Base-by-base conservation (phyloP, 2,888 invertebrate species). In the Parnassius orleans region DNA sequence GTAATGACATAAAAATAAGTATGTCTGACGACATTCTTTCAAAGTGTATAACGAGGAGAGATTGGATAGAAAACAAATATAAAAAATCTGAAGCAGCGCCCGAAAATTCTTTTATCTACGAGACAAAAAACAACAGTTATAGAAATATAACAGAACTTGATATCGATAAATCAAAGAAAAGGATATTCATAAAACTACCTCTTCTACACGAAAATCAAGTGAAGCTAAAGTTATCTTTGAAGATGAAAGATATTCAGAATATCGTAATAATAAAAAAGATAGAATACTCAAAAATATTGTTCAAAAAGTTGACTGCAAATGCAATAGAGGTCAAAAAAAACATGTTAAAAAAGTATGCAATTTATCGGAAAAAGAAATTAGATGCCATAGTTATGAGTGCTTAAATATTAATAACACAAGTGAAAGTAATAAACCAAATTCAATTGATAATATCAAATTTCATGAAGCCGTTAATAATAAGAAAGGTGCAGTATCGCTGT, bases 1-100 rank as follows among this genome's bases (percentile, higher is more conserved):
- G 74, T 47, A 72, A 77, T 10, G 76, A 78, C 10, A 65, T 74
- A 0, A 84, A 85, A 68, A 66, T 78, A 1, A 81, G 84, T 60
- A 77, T 88, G 76, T 89, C 90, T 0, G 90, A 91, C 62, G 90
- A 90, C 68, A 88, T 90, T 14, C 64, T 91, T 48, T 79, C 86
- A 0, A 91, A 90, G 76, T 90, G 87, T 64, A 51, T 90, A 7
- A 87, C 80, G 3, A 77, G 90, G 65, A 72, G 90, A 11, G 81
- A 85, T 57, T 90, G 90, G 90, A 78, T 71, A 7, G 63, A 63
- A n/a, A 63, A 59, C 55, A 74, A 81, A 24, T 74, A 78, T 5
- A 65, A 63, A 1, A 78, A 72, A 68, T 79, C 82, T 0, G 79
- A 82, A 60, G 67, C 57, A 3, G 75, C 75, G 10, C 72, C 68